phyloP scores from a whole-genome alignment of 1,140 invertebrate species.

The Lepidostoma basale region DNA sequence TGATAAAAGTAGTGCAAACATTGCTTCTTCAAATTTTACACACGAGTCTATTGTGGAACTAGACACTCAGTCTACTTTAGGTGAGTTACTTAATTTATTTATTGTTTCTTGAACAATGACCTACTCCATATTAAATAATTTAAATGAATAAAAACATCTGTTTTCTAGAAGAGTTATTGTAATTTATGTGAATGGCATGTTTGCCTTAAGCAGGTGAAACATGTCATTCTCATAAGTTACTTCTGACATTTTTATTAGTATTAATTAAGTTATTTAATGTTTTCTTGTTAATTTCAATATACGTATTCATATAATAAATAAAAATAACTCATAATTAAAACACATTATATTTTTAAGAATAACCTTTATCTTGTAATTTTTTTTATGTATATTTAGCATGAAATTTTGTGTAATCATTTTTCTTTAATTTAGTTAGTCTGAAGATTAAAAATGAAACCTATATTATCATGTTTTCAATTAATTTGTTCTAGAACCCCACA shows the following conservation, averaged over 20 bases:
- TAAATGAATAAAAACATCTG: no score
- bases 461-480: neutral
- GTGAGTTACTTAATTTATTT: conserved; percentile 47
- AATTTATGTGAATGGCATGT: no score
- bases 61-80: conserved; percentile 55
- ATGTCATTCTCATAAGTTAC: no score
- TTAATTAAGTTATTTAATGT: neutral
- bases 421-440: neutral
- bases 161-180: no score
- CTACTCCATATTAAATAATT: no score
- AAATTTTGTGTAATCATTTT: neutral
- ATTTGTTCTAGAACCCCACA: conserved; percentile 51
- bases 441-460: neutral
- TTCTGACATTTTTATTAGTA: no score
- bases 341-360: neutral
- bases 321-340: neutral
- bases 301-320: neutral
- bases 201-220: no score
- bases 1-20: conserved; percentile 54
- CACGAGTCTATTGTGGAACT: conserved; percentile 45
- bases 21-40: conserved; percentile 50
- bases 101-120: no score
- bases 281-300: neutral
- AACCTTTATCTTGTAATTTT: neutral
- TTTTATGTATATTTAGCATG: neutral